phyloP scores from a whole-genome alignment of 2,888 invertebrate genomes.

The Amitus sp. region DNA sequence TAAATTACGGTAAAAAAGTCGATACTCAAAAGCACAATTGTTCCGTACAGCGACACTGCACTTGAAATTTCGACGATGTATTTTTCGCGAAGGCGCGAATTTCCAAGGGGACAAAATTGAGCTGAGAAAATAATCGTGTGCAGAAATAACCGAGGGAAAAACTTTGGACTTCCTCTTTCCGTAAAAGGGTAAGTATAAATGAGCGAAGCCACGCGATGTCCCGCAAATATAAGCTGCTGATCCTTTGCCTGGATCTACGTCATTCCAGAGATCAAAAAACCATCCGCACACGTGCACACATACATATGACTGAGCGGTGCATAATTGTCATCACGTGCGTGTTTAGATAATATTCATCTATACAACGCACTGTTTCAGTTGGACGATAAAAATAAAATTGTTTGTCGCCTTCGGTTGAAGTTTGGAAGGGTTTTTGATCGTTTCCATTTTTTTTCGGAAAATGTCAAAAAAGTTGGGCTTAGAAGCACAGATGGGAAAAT shows the following conservation, averaged over 20 bases:
- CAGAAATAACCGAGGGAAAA: not conserved
- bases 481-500: too few relatives aligned
- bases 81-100: not conserved
- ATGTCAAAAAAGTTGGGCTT: too few relatives aligned
- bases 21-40: not conserved
- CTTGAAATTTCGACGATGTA: not conserved
- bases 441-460: too few relatives aligned
- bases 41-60: not conserved
- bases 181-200: conserved; percentile 45
- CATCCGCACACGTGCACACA: conserved; percentile 25
- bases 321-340: conserved; percentile 21
- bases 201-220: conserved; percentile 44
- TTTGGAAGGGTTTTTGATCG: too few relatives aligned
- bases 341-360: not conserved
- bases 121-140: not conserved
- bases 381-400: too few relatives aligned
- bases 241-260: conserved; percentile 44
- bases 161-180: conserved; percentile 13
- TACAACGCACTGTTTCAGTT: too few relatives aligned
- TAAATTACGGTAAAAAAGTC: not conserved
- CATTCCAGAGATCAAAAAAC: conserved; percentile 40
- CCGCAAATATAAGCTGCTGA: conserved; percentile 49
- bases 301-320: conserved; percentile 12
- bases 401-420: too few relatives aligned
- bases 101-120: too few relatives aligned